Evolutionary conservation across 2,113 vertebrate species (phyloP).

Genomic region (Lathamus discolor): DNA sequence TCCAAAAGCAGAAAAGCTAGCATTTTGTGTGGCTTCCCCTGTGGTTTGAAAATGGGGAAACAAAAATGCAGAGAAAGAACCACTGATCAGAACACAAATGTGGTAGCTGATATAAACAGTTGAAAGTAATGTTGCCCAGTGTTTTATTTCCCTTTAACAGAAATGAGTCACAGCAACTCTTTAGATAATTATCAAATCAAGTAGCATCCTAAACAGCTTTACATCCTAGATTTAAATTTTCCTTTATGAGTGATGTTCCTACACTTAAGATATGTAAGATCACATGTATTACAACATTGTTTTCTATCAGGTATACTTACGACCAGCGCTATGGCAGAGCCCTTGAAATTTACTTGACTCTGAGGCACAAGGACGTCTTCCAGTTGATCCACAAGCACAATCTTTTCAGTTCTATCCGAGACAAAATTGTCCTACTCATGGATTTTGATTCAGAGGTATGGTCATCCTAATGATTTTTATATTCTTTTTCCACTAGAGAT

Average conservation of each 20-base stretch:
- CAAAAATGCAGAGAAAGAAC: background rate
- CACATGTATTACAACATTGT: background rate
- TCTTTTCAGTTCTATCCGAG: constrained; percentile 95
- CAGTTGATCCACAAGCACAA: constrained; percentile 98
- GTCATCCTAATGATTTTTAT: background rate
- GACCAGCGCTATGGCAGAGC: constrained; percentile 96
- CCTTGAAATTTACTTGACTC: constrained; percentile 92
- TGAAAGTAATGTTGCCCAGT: background rate
- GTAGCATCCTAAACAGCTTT: background rate
- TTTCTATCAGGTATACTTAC: constrained; percentile 87
- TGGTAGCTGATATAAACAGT: background rate
- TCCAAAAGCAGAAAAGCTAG: background rate
- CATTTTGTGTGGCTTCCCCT: background rate
- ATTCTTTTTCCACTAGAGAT: background rate
- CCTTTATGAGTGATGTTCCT: background rate
- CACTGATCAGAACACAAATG: background rate
- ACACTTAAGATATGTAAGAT: background rate
- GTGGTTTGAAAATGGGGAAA: background rate
- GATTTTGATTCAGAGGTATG: constrained; percentile 97
- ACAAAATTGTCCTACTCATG: constrained; percentile 98
- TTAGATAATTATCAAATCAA: background rate
- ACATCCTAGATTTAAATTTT: background rate
- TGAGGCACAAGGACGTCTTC: constrained; percentile 96
- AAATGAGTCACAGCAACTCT: background rate
- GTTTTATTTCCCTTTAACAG: background rate